Base-by-base conservation (phyloP, 2,797 vertebrate species). In the Squalus acanthias region DNA sequence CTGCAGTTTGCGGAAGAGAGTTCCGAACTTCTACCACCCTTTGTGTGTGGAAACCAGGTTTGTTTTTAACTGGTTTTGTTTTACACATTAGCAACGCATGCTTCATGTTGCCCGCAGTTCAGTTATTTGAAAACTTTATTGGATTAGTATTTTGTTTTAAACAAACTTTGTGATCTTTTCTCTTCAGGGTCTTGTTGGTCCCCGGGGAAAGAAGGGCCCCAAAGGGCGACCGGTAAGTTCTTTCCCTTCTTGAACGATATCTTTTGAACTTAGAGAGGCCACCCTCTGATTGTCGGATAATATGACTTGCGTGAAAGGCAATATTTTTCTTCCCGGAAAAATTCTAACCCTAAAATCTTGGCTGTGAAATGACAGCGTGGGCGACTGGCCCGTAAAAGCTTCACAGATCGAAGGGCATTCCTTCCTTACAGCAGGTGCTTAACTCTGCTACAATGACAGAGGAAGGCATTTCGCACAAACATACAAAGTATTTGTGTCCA, bases 201-300 rank as follows among this genome's bases (percentile, higher is more conserved):
- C 98, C 72, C 97, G 96, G 97, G 99, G 99, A 96, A 99, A 98
- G 97, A 98, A 97, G 96, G 99, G 99, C 60, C 98, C 97, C 96
- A 99, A 99, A 97, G 99, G 99, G 97, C 98, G 98, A 98, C 98
- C 98, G 97, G 99, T 99, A 98, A 98, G 96, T 50, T 0, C 96
- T 53, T 39, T 95, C 2, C 69, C 39, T 29, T 65, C 26, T 13
- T 1, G 8, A 65, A 87, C 17, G 3, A 1, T 39, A 70, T n/a
- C 33, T 22, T n/a, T 85, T 3, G 17, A 39, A 74, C 20, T 22
- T 26, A 10, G 29, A 60, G 60, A 74, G n/a, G 4, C 0, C 29
- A 29, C 24, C 39, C 29, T 1, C 0, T 33, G 12, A 10, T 13
- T 17, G 57, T 1, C 1, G 1, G 15, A 13, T 5, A 57, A 57